Evolutionary conservation across 2,888 invertebrate genomes (phyloP), one percentile per base, ranked within the genome.

Genomic region (Rotaria socialis): DNA sequence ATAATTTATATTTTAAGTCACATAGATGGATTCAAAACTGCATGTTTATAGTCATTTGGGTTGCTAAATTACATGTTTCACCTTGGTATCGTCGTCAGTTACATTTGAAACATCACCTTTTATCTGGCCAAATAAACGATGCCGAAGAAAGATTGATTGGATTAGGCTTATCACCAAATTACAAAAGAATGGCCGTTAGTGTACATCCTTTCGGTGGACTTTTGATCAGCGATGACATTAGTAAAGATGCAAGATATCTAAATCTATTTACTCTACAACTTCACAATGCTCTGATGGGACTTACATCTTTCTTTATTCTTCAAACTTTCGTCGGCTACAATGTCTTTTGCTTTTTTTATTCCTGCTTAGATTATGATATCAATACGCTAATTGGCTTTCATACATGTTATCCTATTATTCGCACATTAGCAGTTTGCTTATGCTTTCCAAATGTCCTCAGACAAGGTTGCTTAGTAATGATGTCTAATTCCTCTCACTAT

Each of bases 51-150:
- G 24, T 58, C n/a, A 58, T 58, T n/a, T 58, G 58, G 58, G 10
- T 58, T n/a, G 58, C n/a, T n/a, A 58, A 58, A 58, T 58, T 58
- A 58, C 58, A 58, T n/a, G 24, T 5, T 24, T 58, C 58, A 24
- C 58, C 58, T n/a, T 58, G 58, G 58, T 58, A 58, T 58, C 58
- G 58, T 24, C 58, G 58, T 58, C 22, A 58, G n/a, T 58, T 58
- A 58, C 58, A 58, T 58, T 58, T 58, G n/a, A 58, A 58, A 58
- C 58, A 58, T 58, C 58, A 58, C n/a, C 58, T 58, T 58, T 24
- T 58, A 58, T 58, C 58, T 24, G 58, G 58, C 24, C 58, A 58
- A 58, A 58, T n/a, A 58, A 24, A 22, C 16, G 58, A 58, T 58
- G 58, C 58, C 7, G 58, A 58, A 58, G 58, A 58, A 58, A 24